A percentile compares a stretch with the other conserved stretches of the same genome.
These are phyloP conservation scores for Heteromormyrus szaboi DNA, from an alignment of 2,797 vertebrate species.

Conservation along the genomic window DNA sequence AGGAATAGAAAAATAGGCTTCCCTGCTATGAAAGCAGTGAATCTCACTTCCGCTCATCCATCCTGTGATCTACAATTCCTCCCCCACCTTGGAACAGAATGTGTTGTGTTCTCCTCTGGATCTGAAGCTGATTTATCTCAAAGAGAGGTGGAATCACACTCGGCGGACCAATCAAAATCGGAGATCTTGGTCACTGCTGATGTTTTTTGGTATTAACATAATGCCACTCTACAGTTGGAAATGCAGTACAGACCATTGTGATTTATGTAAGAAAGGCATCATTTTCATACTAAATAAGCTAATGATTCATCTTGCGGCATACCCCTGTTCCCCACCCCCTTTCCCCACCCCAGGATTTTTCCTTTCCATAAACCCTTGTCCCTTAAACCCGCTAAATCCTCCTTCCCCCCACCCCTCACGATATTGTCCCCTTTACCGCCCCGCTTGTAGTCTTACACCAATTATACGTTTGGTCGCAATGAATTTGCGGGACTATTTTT, in stretches of 20 bases:
- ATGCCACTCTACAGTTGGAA: neutral
- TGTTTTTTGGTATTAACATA: neutral
- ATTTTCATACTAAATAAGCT: neutral
- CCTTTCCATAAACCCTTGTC: neutral
- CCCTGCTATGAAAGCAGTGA: neutral
- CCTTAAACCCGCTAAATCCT: neutral
- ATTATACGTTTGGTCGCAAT: neutral
- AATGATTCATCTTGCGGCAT: neutral
- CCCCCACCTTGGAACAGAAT: neutral
- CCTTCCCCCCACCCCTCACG: neutral
- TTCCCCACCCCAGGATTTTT: neutral
- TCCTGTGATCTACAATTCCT: neutral
- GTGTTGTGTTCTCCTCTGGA: neutral
- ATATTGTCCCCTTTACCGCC: neutral
- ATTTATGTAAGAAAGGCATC: neutral
- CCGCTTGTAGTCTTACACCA: neutral
- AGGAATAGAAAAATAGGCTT: neutral
- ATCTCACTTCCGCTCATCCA: neutral
- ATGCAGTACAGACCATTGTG: neutral
- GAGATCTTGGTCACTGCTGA: neutral
- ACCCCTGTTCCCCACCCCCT: neutral
- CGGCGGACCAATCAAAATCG: neutral
- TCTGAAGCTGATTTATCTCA: neutral
- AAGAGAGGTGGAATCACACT: neutral
- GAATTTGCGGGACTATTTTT: neutral